phyloP scores from a whole-genome alignment of 1,140 invertebrate species.

The Anastrepha obliqua region DNA sequence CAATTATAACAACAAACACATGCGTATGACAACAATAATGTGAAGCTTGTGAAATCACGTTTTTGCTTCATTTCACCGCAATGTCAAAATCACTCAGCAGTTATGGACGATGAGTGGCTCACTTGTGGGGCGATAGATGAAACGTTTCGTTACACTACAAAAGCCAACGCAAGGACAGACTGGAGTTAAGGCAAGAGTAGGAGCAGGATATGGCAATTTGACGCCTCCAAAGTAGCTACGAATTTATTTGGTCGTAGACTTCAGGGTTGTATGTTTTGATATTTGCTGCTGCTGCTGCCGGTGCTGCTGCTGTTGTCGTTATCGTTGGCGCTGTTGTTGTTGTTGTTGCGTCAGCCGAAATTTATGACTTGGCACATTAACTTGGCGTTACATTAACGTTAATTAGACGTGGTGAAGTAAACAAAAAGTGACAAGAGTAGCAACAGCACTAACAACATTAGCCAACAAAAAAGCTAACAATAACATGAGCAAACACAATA shows the following conservation, averaged over 20 bases:
- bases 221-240: background rate
- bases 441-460: background rate
- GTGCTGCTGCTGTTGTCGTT: background rate
- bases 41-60: background rate
- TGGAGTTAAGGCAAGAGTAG: background rate
- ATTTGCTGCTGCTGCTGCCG: background rate
- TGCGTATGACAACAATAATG: background rate
- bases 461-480: background rate
- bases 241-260: background rate
- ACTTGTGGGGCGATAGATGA: background rate
- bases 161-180: background rate
- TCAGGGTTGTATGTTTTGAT: background rate
- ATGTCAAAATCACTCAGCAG: background rate
- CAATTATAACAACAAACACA: background rate
- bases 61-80: slow-evolving; percentile 11
- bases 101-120: background rate
- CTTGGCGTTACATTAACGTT: slow-evolving; percentile 16
- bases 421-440: background rate
- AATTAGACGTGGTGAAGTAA: slow-evolving; percentile 24
- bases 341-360: background rate
- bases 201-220: background rate
- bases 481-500: slow-evolving; percentile 13
- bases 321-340: background rate
- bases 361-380: slow-evolving; percentile 45
- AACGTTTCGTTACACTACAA: too few relatives aligned